Evolutionary conservation across 2,888 invertebrate genomes (phyloP).

Genomic region (Drosophila gaucha): DNA sequence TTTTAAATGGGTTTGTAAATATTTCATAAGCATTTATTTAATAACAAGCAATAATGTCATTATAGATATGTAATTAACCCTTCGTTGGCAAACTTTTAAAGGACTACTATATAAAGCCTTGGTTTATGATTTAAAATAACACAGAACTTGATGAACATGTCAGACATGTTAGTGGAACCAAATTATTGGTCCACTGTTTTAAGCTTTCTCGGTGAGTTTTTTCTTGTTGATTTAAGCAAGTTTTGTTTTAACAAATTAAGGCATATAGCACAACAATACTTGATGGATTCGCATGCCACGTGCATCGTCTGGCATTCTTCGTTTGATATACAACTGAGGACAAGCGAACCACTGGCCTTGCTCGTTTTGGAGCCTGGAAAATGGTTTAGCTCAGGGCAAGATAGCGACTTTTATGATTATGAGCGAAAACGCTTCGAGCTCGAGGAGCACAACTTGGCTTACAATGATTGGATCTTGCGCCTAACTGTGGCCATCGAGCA

Average conservation of each 20-base stretch:
- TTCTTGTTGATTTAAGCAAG: neutral
- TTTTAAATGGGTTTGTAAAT: conserved; percentile 9
- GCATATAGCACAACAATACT: conserved; percentile 51
- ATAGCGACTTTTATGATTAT: conserved; percentile 36
- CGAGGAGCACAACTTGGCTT: conserved; percentile 16
- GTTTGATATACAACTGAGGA: conserved; percentile 52
- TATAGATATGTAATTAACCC: conserved; percentile 2
- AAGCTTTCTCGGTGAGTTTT: conserved; percentile 57
- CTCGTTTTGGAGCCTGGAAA: conserved; percentile 40
- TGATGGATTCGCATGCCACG: conserved; percentile 49
- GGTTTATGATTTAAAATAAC: neutral
- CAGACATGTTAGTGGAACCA: conserved; percentile 17
- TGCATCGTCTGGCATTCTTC: conserved; percentile 60
- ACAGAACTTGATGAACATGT: conserved; percentile 7
- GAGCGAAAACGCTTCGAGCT: conserved; percentile 40
- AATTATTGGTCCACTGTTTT: conserved; percentile 60
- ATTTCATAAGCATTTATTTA: conserved; percentile 3
- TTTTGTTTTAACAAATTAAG: neutral
- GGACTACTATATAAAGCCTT: conserved; percentile 23
- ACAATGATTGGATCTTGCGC: conserved; percentile 52
- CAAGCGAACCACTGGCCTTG: conserved; percentile 23
- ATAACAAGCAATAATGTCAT: neutral
- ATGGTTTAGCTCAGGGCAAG: conserved; percentile 34
- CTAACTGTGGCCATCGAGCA: conserved; percentile 63
- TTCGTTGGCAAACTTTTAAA: neutral